Evolutionary conservation across 2,888 invertebrate genomes (phyloP), one percentile per base, ranked within the genome.

Genomic region (Hololepta plana): DNA sequence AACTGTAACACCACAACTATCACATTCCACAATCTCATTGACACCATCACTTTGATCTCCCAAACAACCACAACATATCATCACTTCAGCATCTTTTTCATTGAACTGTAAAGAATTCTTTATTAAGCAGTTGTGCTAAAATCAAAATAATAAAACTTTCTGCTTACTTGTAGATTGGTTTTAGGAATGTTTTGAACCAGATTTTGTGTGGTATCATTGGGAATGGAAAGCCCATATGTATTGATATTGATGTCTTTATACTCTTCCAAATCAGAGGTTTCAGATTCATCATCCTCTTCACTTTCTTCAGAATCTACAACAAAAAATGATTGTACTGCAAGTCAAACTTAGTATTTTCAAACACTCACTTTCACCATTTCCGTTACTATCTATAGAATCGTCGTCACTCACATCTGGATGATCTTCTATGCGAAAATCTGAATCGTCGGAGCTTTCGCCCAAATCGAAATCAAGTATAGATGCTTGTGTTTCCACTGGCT

Each of bases 1-100:
- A 3, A 95, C 93, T 20, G 88, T 84, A 4, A 91, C 82, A 3
- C 90, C 90, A 57, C 95, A 95, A 12, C 85, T 80, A 59, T 95
- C 95, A 56, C 95, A 95, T 55, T 93, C 93, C 1, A 95, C 85
- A 39, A 95, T 90, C 57, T 95, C 95, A 59, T 95, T 93, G 29
- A 80, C 69, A 41, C 84, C 84, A 57, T 87, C 88, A 54, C 87
- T 90, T 40, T 77, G 69, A 38, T 91, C 91, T 1, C 91, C 90
- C 27, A 93, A 60, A 47, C 95, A 95, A 2, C 88, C 88, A 42
- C 84, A 81, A 49, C 91, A 93, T 36, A 93, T 84, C 24, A 82
- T 57, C 40, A 87, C 67, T 49, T 75, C 71, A 1, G 70, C 66
- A 32, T 72, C 47, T 43, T 60, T 59, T 12, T 54, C 53, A 34